These are phyloP conservation scores for Antigone vipio DNA, from an alignment of 2,113 vertebrate genomes.

Conservation along the genomic window DNA sequence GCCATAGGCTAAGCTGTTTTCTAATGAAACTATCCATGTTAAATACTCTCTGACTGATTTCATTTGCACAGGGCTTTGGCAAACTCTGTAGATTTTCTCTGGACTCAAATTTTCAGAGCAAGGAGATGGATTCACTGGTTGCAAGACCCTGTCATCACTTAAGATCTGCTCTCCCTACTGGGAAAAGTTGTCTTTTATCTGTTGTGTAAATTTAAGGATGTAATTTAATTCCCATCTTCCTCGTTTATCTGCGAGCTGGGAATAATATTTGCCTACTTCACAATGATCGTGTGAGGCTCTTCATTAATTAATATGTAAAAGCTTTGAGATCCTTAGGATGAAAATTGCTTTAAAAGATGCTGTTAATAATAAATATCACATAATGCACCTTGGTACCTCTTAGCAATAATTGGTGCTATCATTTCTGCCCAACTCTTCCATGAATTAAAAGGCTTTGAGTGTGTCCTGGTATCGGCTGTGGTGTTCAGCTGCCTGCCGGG, in stretches of 20 bases:
- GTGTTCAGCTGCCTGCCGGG: too few species aligned
- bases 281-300: not conserved
- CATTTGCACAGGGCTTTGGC: not conserved
- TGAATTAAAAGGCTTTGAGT: slow-evolving; percentile 55
- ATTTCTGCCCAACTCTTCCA: slow-evolving; percentile 19
- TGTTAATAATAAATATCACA: slow-evolving; percentile 58
- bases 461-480: too few species aligned
- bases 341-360: slow-evolving; percentile 46
- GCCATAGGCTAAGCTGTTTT: not conserved
- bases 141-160: not conserved
- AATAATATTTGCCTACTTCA: slow-evolving; percentile 39
- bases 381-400: slow-evolving; percentile 56
- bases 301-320: slow-evolving; percentile 42
- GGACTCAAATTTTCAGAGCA: not conserved
- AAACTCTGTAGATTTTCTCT: not conserved
- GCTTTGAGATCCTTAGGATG: slow-evolving; percentile 33
- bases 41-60: not conserved
- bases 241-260: not conserved
- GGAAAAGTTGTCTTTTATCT: not conserved
- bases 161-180: not conserved
- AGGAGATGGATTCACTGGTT: not conserved
- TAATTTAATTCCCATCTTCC: slow-evolving; percentile 5
- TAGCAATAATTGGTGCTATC: slow-evolving; percentile 38
- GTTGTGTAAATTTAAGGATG: not conserved
- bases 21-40: not conserved